Evolutionary conservation across 2,113 vertebrate species (phyloP).

Genomic region (Orycteropus afer): DNA sequence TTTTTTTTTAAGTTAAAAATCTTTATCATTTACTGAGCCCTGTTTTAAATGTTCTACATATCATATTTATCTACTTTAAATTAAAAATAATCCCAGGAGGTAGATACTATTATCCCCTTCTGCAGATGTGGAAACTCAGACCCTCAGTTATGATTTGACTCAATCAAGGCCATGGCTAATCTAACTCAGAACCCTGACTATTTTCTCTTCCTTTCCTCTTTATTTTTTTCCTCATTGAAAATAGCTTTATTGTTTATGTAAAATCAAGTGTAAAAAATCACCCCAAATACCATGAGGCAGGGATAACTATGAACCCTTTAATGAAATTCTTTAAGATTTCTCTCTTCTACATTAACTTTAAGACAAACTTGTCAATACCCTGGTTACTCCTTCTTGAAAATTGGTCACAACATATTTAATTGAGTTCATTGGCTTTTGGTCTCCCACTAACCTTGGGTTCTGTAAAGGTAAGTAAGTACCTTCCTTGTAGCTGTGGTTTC

Average conservation of each 20-base stretch:
- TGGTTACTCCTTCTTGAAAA: not conserved
- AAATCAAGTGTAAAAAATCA: not conserved
- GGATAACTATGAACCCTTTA: not conserved
- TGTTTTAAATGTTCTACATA: not conserved
- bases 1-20: not conserved
- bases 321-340: not conserved
- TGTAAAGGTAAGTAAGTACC: not conserved
- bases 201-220: not conserved
- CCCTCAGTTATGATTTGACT: rapidly evolving
- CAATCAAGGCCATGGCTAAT: not conserved
- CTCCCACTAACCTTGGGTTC: not conserved
- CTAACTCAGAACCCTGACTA: not conserved
- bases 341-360: not conserved
- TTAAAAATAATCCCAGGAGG: not conserved
- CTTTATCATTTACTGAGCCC: not conserved
- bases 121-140: not conserved
- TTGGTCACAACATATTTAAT: not conserved
- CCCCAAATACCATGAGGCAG: no score
- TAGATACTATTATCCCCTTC: not conserved
- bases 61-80: not conserved
- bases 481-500: not conserved
- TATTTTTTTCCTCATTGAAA: not conserved
- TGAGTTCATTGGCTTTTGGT: not conserved
- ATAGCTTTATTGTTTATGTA: not conserved
- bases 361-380: not conserved